Evolutionary conservation across 2,113 vertebrate species (phyloP).

Genomic region (Scartelaos histophorus): DNA sequence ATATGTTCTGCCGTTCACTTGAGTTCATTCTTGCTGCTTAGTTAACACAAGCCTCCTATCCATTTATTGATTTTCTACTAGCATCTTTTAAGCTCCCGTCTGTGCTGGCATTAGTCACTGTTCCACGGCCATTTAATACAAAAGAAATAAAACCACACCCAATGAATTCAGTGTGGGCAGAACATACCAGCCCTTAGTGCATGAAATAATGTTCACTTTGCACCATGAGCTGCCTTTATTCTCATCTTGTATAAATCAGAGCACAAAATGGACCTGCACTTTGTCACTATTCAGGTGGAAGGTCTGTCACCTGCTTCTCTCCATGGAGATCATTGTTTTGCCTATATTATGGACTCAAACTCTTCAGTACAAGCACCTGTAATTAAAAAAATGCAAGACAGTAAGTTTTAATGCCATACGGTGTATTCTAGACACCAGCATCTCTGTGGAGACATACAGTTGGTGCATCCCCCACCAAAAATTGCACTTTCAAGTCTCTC

Average conservation of each 20-base stretch:
- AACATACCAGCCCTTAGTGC: not conserved
- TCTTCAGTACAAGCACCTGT: too few relatives aligned
- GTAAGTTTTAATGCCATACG: too few relatives aligned
- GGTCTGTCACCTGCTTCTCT: too few relatives aligned
- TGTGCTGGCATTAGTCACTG: not conserved
- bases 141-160: not conserved
- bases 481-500: too few relatives aligned
- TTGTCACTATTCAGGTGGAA: too few relatives aligned
- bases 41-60: conserved; percentile 19
- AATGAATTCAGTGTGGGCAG: not conserved
- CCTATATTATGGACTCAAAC: not conserved
- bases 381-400: too few relatives aligned
- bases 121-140: not conserved
- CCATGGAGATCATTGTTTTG: too few relatives aligned
- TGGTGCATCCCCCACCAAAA: too few relatives aligned
- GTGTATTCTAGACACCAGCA: too few relatives aligned
- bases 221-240: not conserved
- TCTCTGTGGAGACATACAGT: too few relatives aligned
- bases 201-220: not conserved
- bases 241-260: not conserved
- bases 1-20: conserved; percentile 40
- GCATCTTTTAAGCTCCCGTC: not conserved
- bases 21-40: conserved; percentile 28
- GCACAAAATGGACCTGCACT: not conserved
- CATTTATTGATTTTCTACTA: conserved; percentile 6